Evolutionary conservation across 2,113 vertebrate species (phyloP), one percentile per base, ranked within the genome.

Genomic region (Pluvialis apricaria): DNA sequence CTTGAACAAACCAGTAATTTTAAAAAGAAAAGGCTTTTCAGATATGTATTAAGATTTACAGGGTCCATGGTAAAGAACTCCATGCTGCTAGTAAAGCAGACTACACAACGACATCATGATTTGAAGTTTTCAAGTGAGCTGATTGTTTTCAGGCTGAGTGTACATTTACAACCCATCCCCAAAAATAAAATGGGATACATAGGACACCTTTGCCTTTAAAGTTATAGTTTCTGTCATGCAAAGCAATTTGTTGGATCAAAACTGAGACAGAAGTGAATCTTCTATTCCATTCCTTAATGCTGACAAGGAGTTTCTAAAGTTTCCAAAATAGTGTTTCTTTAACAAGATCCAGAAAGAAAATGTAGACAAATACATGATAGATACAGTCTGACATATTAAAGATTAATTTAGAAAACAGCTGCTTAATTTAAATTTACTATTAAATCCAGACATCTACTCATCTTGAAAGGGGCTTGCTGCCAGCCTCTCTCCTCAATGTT

Each of bases 381-480:
- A 92, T 83, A 86, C 2, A 68, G 83, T 45, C n/a, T 80, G 49
- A 90, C 47, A 79, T 31, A 51, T 36, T 88, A 32, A 90, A 93
- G 80, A 89, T 82, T 36, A 3, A 4, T 66, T 69, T 82, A 61
- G 91, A 83, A 94, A 93, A 82, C 72, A 91, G 64, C 86, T 94
- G 86, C 47, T 84, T 68, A 81, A 92, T 81, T 90, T 92, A 83
- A 76, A 55, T 75, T 79, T 29, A 94, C 86, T 95, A 88, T 84
- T 91, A 86, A 96, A 96, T 79, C 77, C 71, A 94, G 76, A 89
- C 68, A 85, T 73, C 54, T 52, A 42, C 44, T 94, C n/a, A 42
- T 95, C 62, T 52, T 61, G 62, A 91, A 55, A 77, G 58, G 20
- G 58, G 36, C 38, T 87, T 75, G 71, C 64, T 95, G 73, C 85